Evolutionary conservation across 2,888 invertebrate genomes (phyloP).

Genomic region (Orchesella flavescens): DNA sequence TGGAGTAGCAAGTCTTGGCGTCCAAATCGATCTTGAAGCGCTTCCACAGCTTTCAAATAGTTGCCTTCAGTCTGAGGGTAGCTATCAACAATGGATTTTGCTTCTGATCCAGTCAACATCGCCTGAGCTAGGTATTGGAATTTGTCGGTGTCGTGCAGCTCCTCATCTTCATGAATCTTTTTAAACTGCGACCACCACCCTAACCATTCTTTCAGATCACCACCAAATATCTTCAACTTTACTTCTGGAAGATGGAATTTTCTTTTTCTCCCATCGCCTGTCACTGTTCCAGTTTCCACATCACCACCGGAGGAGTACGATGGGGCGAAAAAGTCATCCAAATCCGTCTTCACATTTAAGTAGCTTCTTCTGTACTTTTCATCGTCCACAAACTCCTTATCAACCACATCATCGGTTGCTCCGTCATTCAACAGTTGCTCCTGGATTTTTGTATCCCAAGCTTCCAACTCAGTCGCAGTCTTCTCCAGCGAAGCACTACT

Average conservation of each 20-base stretch:
- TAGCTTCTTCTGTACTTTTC: no score
- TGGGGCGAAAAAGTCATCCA: no score
- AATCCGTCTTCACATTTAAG: no score
- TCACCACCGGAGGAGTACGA: no score
- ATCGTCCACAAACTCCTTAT: no score
- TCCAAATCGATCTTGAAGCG: neutral
- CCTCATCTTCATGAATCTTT: neutral
- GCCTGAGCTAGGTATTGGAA: constrained; percentile 1
- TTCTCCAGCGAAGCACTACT: no score
- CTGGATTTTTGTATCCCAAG: no score
- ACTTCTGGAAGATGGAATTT: neutral
- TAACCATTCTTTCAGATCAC: constrained; percentile 25
- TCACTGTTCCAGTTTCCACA: no score
- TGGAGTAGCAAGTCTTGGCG: constrained; percentile 2
- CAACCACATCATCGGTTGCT: no score
- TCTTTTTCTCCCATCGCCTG: no score
- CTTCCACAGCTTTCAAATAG: neutral
- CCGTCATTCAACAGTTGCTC: no score
- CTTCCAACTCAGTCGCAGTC: no score
- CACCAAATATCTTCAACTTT: neutral
- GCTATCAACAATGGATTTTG: neutral
- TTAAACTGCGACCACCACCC: constrained; percentile 21
- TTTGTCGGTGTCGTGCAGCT: neutral
- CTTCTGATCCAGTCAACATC: neutral
- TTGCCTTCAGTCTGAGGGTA: constrained; percentile 4